Evolutionary conservation across 2,888 invertebrate species (phyloP).

Genomic region (Caenorhabditis wallacei): DNA sequence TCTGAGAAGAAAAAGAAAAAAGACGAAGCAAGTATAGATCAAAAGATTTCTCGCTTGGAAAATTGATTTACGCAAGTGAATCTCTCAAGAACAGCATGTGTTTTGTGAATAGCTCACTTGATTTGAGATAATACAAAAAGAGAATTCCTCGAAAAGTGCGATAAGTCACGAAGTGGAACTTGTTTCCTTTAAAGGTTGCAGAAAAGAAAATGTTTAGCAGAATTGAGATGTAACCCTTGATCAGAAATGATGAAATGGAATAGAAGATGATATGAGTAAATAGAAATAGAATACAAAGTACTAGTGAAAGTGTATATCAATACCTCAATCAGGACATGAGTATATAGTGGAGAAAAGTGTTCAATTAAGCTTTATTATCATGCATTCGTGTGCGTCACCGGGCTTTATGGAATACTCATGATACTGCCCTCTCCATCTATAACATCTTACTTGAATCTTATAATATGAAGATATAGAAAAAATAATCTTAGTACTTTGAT

Average conservation of each 20-base stretch:
- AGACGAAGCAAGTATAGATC: slow-evolving; percentile 31
- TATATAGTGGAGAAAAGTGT: neutral
- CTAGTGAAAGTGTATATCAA: slow-evolving; percentile 22
- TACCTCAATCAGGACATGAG: slow-evolving; percentile 36
- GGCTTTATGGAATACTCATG: slow-evolving; percentile 1
- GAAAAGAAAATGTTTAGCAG: neutral
- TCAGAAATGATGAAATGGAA: too few species aligned
- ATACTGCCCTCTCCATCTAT: neutral
- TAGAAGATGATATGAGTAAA: neutral
- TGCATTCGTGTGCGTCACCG: slow-evolving; percentile 32
- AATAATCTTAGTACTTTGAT: slow-evolving; percentile 3
- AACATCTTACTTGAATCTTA: neutral
- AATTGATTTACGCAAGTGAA: slow-evolving; percentile 44
- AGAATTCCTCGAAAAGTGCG: slow-evolving; percentile 20
- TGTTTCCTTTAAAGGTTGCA: neutral
- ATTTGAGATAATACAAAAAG: slow-evolving; percentile 43
- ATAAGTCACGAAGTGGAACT: slow-evolving; percentile 51
- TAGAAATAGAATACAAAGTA: slow-evolving; percentile 25
- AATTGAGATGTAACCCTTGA: slow-evolving; percentile 10
- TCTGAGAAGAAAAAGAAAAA: neutral
- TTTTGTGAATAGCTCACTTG: slow-evolving; percentile 57
- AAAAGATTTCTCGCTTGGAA: slow-evolving; percentile 39
- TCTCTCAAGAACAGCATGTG: slow-evolving; percentile 56
- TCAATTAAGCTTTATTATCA: slow-evolving; percentile 58
- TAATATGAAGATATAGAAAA: slow-evolving; percentile 4